Base-by-base conservation (phyloP, 2,113 vertebrate species). In the Nanorana parkeri region DNA sequence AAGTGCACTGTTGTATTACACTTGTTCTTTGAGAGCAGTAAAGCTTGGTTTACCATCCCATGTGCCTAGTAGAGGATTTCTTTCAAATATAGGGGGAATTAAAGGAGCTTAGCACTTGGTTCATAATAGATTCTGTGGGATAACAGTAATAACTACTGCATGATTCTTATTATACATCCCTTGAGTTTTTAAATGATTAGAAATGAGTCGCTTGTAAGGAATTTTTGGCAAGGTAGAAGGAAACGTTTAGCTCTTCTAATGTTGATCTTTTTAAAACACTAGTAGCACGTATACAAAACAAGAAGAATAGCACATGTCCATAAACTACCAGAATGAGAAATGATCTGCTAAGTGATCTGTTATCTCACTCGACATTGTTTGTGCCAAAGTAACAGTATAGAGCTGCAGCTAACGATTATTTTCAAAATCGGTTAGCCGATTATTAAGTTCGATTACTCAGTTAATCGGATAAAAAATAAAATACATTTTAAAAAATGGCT, bases 101-200 rank as follows among this genome's bases (percentile, higher is more conserved):
- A 79, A 54, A 80, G 26, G 65, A 61, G 71, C 71, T 77, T 76
- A 80, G 65, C 65, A 77, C 66, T 65, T 81, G 26, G 71, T 77
- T 24, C 65, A 74, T 61, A 63, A 84, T 68, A 76, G 63, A 81
- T 76, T 55, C 26, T 56, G 60, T 47, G 64, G 71, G 29, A 77
- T 61, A 54, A 28, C 75, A 68, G 69, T 60, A 41, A 66, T 36
- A 74, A 67, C 69, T 36, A 67, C 20, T 56, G 47, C 32, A 67
- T 24, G 16, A 56, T 67, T 67, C 61, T 65, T 66, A 73, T 55
- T 63, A 58, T 58, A 64, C 66, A 81, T 66, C 55, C 79, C 68
- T 41, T 13, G 79, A 36, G 68, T 65, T 64, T 55, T 32, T 32
- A 47, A 55, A 67, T 69, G 29, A 58, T 80, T 80, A 61, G 66